Evolutionary conservation across 1,140 invertebrate genomes (phyloP).

Genomic region (Stratiolaelaps scimitus): DNA sequence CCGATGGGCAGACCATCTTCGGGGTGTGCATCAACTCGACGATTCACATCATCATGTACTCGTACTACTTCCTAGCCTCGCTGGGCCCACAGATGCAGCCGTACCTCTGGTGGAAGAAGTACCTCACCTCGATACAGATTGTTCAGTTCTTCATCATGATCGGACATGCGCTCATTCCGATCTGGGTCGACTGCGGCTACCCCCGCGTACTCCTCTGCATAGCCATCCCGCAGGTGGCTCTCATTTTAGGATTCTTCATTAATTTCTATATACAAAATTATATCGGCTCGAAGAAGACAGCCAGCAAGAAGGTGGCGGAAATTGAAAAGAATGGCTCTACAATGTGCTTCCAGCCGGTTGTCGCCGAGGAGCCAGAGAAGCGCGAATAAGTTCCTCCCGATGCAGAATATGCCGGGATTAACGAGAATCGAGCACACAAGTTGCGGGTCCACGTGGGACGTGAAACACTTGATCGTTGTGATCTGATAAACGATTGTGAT

Average conservation of each 20-base stretch:
- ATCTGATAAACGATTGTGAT: no score
- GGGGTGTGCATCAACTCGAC: conserved; percentile 50
- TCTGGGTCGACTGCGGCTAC: conserved; percentile 22
- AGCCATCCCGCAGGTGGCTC: neutral
- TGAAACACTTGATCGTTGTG: no score
- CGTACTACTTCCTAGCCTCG: conserved; percentile 55
- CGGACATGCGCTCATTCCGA: conserved; percentile 26
- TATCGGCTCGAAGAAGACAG: neutral
- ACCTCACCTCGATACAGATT: conserved; percentile 29
- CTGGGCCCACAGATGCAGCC: conserved; percentile 38
- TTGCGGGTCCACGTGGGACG: no score
- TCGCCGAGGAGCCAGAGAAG: no score
- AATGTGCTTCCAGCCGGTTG: no score
- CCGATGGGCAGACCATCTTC: neutral
- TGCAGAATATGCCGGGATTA: no score
- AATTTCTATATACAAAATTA: conserved; percentile 11
- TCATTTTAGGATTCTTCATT: conserved; percentile 3
- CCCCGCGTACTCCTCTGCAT: neutral
- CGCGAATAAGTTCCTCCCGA: no score
- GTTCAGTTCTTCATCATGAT: conserved; percentile 30
- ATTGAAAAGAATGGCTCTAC: no score
- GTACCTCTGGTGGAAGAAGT: conserved; percentile 31
- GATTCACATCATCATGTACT: conserved; percentile 66
- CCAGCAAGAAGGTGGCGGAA: no score
- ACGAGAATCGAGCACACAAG: no score